Evolutionary conservation across 2,888 invertebrate genomes (phyloP).

Genomic region (Pilophorus perplexus): DNA sequence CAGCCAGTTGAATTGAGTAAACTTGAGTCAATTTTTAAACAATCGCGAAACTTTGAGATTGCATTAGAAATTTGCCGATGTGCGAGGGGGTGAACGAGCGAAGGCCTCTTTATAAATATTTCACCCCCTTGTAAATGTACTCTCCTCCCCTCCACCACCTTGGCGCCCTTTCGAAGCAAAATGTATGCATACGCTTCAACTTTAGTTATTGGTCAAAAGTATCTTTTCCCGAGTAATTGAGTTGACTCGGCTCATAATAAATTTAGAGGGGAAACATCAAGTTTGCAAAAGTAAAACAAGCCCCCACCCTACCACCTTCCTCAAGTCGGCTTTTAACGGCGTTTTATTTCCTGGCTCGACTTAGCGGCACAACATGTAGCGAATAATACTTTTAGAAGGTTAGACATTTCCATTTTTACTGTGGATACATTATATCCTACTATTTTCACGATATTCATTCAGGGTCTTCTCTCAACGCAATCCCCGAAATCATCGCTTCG

Average conservation of each 20-base stretch:
- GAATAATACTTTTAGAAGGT: too few species aligned
- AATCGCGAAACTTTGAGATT: slow-evolving; percentile 35
- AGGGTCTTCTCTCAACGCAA: too few species aligned
- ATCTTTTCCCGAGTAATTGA: slow-evolving; percentile 14
- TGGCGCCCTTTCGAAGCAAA: neutral
- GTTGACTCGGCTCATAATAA: slow-evolving; percentile 20
- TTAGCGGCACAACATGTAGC: too few species aligned
- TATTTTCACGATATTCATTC: too few species aligned
- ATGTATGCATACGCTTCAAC: slow-evolving; percentile 28
- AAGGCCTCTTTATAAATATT: slow-evolving; percentile 23
- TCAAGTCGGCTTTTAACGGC: too few species aligned
- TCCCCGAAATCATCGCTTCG: too few species aligned
- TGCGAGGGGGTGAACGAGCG: neutral
- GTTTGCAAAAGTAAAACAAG: slow-evolving; percentile 4
- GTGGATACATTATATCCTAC: too few species aligned
- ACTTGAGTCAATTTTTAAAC: slow-evolving; percentile 32
- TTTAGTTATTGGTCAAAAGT: slow-evolving; percentile 28
- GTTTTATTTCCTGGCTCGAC: too few species aligned
- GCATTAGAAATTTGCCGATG: slow-evolving; percentile 31
- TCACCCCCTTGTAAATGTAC: slow-evolving; percentile 26
- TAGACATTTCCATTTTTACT: too few species aligned
- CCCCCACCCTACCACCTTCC: too few species aligned
- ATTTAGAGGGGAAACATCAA: neutral
- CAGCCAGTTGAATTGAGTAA: too few species aligned
- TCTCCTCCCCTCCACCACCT: neutral